These are phyloP conservation scores for Lumbricus terrestris DNA, from an alignment of 2,888 invertebrate species.

Conservation along the genomic window DNA sequence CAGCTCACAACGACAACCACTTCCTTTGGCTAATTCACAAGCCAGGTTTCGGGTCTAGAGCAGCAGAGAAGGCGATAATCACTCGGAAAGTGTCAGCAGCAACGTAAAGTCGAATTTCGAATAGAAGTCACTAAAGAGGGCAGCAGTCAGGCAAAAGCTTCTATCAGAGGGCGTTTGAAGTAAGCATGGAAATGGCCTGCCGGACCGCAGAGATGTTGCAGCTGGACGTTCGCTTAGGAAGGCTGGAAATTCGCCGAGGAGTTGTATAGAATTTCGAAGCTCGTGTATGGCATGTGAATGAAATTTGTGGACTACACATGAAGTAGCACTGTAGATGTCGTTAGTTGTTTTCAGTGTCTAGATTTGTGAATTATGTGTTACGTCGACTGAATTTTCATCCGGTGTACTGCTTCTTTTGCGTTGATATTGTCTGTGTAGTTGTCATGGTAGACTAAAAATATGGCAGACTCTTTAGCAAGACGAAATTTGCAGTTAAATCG, in stretches of 20 bases:
- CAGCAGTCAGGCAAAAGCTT: neutral
- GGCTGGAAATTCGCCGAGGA: neutral
- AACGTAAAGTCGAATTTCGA: neutral
- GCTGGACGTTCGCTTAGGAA: constrained; percentile 12
- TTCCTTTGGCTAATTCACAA: neutral
- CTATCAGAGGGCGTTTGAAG: neutral
- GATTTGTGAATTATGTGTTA: neutral
- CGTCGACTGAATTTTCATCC: constrained; percentile 7
- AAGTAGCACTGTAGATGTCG: constrained; percentile 7
- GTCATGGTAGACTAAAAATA: neutral
- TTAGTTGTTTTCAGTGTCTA: neutral
- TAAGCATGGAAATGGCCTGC: neutral
- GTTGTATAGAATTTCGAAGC: constrained; percentile 7
- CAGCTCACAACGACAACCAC: neutral
- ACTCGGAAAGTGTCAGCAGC: neutral
- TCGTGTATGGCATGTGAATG: neutral
- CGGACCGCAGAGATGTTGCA: neutral
- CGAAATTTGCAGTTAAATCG: constrained; percentile 38
- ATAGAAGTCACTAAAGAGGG: neutral
- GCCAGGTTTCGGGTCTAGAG: neutral
- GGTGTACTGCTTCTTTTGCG: neutral
- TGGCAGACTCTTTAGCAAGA: constrained; percentile 14
- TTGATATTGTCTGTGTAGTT: neutral
- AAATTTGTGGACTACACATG: constrained; percentile 12
- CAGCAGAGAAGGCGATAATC: neutral